A percentile compares a stretch with the other conserved stretches of the same genome.
Evolutionary conservation across 1,140 invertebrate genomes (phyloP).

Genomic region (Eurosta solidaginis): DNA sequence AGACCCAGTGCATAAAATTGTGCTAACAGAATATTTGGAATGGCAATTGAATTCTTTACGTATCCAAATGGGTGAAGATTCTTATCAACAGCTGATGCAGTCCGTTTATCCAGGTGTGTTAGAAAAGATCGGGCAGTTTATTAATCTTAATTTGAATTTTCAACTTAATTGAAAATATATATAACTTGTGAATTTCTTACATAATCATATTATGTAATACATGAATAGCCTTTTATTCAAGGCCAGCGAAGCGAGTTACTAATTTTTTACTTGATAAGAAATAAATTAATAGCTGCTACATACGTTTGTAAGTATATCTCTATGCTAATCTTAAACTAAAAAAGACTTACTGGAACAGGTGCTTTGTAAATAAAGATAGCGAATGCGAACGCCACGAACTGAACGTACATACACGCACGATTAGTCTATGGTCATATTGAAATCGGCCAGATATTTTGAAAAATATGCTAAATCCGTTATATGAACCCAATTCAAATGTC

Average conservation of each 20-base stretch:
- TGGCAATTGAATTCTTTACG: constrained; percentile 65
- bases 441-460: too few relatives aligned
- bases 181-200: background rate
- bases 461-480: too few relatives aligned
- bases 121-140: constrained; percentile 66
- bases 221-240: constrained; percentile 15
- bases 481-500: too few relatives aligned
- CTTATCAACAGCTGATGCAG: constrained; percentile 73
- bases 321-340: too few relatives aligned
- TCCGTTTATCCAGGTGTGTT: constrained; percentile 71
- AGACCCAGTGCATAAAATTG: constrained; percentile 75
- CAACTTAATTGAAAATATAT: background rate
- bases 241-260: constrained; percentile 16
- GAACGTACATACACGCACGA: too few relatives aligned
- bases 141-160: constrained; percentile 34
- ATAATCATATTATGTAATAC: background rate
- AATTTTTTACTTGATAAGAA: constrained; percentile 19
- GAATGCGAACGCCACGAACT: too few relatives aligned
- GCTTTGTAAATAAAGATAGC: too few relatives aligned
- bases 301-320: too few relatives aligned
- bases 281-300: too few relatives aligned
- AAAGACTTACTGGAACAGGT: too few relatives aligned
- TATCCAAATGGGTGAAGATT: constrained; percentile 69
- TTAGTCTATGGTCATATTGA: too few relatives aligned
- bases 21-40: constrained; percentile 70